phyloP scores from a whole-genome alignment of 1,140 invertebrate genomes.

The Polypedilum vanderplanki region DNA sequence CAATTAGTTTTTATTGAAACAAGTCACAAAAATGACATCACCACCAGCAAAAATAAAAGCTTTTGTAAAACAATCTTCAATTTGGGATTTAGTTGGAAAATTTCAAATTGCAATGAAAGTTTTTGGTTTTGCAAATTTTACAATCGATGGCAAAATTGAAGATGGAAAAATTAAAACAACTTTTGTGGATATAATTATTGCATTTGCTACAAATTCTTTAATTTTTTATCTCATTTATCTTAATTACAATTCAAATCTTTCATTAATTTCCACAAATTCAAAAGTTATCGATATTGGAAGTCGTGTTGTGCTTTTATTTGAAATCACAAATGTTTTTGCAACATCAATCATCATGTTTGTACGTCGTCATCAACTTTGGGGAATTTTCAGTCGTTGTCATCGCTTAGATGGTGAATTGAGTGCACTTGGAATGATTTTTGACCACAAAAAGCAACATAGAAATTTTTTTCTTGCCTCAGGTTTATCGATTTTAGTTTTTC shows the following conservation, averaged over 20 bases:
- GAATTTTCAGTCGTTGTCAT: neutral
- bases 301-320: neutral
- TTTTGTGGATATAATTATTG: neutral
- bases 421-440: neutral
- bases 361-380: neutral
- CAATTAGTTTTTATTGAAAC: too few species aligned
- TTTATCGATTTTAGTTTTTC: neutral
- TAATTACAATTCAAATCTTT: neutral
- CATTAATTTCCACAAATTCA: neutral
- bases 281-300: neutral
- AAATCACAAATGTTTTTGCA: neutral
- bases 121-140: neutral
- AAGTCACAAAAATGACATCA: too few species aligned
- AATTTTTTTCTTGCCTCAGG: neutral
- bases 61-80: neutral
- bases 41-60: neutral
- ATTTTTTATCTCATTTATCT: neutral
- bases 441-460: neutral
- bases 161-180: neutral
- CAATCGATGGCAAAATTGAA: neutral
- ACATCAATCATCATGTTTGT: neutral
- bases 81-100: neutral
- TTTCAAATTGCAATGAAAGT: neutral
- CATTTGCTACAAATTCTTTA: neutral
- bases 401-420: neutral